Evolutionary conservation across 2,113 vertebrate species (phyloP).

Genomic region (Chaenocephalus aceratus): DNA sequence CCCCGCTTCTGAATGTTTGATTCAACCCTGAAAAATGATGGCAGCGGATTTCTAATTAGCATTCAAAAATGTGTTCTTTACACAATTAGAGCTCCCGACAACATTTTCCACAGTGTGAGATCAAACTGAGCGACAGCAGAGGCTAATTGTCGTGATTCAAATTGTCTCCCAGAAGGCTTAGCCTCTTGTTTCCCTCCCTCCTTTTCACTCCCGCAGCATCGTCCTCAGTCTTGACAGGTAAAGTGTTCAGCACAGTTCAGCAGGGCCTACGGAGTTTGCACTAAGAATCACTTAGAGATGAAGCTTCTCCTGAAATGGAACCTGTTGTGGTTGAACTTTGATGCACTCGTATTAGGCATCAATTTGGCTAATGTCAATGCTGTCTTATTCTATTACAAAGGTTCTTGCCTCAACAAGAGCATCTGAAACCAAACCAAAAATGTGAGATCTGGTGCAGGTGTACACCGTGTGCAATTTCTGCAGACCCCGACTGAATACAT

Average conservation of each 20-base stretch:
- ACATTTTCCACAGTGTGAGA: slow-evolving; percentile 70
- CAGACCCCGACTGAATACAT: neutral
- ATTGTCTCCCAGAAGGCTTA: slow-evolving; percentile 66
- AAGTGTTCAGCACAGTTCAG: slow-evolving; percentile 54
- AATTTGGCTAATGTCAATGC: slow-evolving; percentile 68
- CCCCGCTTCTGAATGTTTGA: slow-evolving; percentile 44
- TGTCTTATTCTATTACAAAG: slow-evolving; percentile 67
- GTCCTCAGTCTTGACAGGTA: slow-evolving; percentile 60
- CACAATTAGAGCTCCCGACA: slow-evolving; percentile 71
- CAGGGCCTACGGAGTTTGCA: slow-evolving; percentile 53
- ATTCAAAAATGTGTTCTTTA: slow-evolving; percentile 71
- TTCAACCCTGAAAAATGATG: slow-evolving; percentile 69
- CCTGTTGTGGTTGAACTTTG: slow-evolving; percentile 73
- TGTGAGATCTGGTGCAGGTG: neutral
- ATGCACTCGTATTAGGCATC: slow-evolving; percentile 64
- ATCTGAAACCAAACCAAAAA: slow-evolving; percentile 27
- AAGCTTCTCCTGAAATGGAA: slow-evolving; percentile 74
- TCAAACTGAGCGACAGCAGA: slow-evolving; percentile 70
- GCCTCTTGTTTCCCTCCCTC: slow-evolving; percentile 30
- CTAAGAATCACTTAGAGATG: slow-evolving; percentile 67
- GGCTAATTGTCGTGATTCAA: slow-evolving; percentile 70
- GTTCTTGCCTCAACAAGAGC: slow-evolving; percentile 42
- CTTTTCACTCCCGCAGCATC: neutral
- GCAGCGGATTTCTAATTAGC: slow-evolving; percentile 66
- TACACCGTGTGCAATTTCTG: neutral